Base-by-base conservation (phyloP, 2,797 vertebrate species). In the Sphaeramia orbicularis region DNA sequence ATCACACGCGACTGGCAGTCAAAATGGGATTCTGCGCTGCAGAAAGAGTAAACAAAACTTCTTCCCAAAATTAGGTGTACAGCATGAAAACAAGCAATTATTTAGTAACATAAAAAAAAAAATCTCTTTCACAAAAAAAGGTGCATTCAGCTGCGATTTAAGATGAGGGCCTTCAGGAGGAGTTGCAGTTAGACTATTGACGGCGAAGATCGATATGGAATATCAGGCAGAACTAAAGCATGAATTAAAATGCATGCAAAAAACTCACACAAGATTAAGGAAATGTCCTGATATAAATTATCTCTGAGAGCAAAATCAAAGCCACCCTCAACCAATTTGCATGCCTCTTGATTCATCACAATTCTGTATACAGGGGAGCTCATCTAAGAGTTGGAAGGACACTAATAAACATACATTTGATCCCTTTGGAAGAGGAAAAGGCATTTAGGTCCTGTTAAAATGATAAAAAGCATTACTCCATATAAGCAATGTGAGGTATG, bases 401-500 rank as follows among this genome's bases (percentile, higher is more conserved):
- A 81, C 44, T 70, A 60, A 80, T 75, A 68, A 65, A 89, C 70
- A 70, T 55, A 80, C 45, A 72, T 66, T 79, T 83, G 55, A 84
- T 78, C 79, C 78, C 80, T 76, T 66, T 63, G 67, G 74, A 76
- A 76, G 70, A 83, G 74, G 60, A 81, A 87, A 87, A 91, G 88
- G 88, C 89, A 89, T 88, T 86, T 81, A 90, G 87, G 88, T 93
- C 87, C 84, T 55, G 65, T 82, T 86, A 24, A 84, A 88, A 86
- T 71, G 65, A 85, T 63, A 79, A 62, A 49, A 79, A 87, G 86
- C 87, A 88, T 86, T 87, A 90, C 86, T 88, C 80, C 71, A 67
- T 76, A 80, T 68, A 90, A 89, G 86, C 84, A 84, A 86, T 81
- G 86, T 89, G 91, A 92, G 92, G 89, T 91, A 91, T 89, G 89